Evolutionary conservation across 2,797 vertebrate genomes (phyloP).

Genomic region (Picus viridis): DNA sequence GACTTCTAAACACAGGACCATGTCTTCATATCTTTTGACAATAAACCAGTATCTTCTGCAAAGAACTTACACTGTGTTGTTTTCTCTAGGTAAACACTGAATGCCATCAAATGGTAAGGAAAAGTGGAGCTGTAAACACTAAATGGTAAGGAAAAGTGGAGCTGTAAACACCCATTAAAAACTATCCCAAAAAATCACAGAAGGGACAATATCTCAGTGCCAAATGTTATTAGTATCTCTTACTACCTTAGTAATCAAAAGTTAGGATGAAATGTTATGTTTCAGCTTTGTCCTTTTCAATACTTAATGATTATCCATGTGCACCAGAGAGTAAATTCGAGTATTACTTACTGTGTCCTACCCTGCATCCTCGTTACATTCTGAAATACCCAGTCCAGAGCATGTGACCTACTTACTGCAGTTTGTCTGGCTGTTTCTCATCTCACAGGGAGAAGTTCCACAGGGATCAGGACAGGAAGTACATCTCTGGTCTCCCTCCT

Average conservation of each 20-base stretch:
- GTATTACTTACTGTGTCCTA: neutral
- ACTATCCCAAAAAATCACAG: neutral
- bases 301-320: slow-evolving; percentile 10
- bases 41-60: neutral
- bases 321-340: neutral
- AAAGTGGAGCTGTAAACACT: neutral
- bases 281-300: slow-evolving; percentile 51
- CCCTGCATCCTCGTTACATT: neutral
- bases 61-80: neutral
- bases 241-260: neutral
- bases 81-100: neutral
- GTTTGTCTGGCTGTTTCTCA: slow-evolving; percentile 75
- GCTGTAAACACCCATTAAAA: neutral
- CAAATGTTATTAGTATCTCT: neutral
- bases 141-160: too few species aligned
- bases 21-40: neutral
- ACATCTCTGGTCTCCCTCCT: slow-evolving; percentile 85
- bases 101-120: neutral
- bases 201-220: neutral
- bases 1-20: neutral
- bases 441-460: slow-evolving; percentile 78
- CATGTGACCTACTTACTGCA: slow-evolving; percentile 86
- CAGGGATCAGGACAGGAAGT: slow-evolving; percentile 83
- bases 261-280: neutral
- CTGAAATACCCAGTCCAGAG: neutral